Conservation (phyloP, 1,140 invertebrate genomes). For the Drosophila parabipectinata region DNA sequence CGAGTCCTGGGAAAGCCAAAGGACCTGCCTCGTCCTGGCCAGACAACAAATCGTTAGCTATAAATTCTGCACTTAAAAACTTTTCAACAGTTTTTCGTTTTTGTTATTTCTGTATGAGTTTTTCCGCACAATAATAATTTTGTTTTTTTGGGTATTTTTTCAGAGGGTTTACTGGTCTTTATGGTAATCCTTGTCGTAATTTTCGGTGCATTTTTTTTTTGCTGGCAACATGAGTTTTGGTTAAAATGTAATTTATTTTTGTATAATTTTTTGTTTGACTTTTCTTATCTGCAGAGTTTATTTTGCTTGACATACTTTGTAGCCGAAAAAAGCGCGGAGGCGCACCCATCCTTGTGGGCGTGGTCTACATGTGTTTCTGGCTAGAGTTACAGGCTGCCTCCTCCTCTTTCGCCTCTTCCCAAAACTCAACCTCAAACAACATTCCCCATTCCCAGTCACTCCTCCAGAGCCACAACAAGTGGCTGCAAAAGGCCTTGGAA, state of each 20-base stretch:
- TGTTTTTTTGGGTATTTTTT: conserved; percentile 12
- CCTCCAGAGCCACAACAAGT: conserved; percentile 56
- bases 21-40: conserved; percentile 19
- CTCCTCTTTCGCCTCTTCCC: neutral
- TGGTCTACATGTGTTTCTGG: conserved; percentile 49
- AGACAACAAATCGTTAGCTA: conserved; percentile 75
- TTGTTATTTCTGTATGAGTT: conserved; percentile 40
- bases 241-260: conserved; percentile 54
- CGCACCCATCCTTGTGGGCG: conserved; percentile 13
- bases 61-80: conserved; percentile 81
- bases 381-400: conserved; percentile 3
- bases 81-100: conserved; percentile 62
- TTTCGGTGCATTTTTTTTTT: conserved; percentile 8
- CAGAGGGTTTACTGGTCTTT: conserved; percentile 14
- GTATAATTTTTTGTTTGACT: conserved; percentile 32
- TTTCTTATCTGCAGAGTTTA: conserved; percentile 31
- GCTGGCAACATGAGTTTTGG: conserved; percentile 12
- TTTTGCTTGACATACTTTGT: conserved; percentile 34
- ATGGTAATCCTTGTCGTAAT: conserved; percentile 20
- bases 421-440: neutral
- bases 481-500: conserved; percentile 58
- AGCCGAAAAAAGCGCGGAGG: neutral
- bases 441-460: neutral
- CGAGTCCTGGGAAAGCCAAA: conserved; percentile 15
- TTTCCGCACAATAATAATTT: conserved; percentile 30